Conservation (phyloP, 2,113 vertebrate species). For the Ochotona princeps region DNA sequence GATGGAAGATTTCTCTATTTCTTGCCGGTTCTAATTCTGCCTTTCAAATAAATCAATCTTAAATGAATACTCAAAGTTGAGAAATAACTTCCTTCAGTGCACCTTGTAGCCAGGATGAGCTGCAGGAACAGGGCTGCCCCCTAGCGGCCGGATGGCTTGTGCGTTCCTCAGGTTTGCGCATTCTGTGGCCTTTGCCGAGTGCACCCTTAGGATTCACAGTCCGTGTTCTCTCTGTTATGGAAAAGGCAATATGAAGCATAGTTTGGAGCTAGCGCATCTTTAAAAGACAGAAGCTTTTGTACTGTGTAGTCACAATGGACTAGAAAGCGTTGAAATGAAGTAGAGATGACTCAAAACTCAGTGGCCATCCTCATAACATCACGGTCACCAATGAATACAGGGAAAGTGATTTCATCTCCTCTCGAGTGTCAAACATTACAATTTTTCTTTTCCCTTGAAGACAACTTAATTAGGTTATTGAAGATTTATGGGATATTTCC, state of each 20-base stretch:
- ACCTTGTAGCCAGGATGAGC: neutral
- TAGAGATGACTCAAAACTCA: neutral
- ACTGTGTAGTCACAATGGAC: neutral
- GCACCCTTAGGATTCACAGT: neutral
- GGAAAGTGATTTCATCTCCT: neutral
- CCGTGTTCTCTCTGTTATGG: neutral
- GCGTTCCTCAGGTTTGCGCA: neutral
- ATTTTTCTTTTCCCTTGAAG: neutral
- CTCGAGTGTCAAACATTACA: neutral
- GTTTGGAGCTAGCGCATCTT: neutral
- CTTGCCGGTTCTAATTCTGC: too few relatives aligned
- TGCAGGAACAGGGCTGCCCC: neutral
- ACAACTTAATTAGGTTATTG: neutral
- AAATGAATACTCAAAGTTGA: constrained; percentile 9
- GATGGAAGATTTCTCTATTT: too few relatives aligned
- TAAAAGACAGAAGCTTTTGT: neutral
- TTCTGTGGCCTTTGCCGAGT: neutral
- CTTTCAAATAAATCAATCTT: too few relatives aligned
- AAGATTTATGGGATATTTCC: neutral
- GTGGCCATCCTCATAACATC: neutral
- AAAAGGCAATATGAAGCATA: neutral
- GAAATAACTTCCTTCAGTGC: neutral
- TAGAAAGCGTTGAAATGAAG: neutral
- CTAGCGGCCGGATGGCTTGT: neutral
- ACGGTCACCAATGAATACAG: neutral